phyloP scores from a whole-genome alignment of 2,888 invertebrate genomes.

The Temnothorax ravouxi region DNA sequence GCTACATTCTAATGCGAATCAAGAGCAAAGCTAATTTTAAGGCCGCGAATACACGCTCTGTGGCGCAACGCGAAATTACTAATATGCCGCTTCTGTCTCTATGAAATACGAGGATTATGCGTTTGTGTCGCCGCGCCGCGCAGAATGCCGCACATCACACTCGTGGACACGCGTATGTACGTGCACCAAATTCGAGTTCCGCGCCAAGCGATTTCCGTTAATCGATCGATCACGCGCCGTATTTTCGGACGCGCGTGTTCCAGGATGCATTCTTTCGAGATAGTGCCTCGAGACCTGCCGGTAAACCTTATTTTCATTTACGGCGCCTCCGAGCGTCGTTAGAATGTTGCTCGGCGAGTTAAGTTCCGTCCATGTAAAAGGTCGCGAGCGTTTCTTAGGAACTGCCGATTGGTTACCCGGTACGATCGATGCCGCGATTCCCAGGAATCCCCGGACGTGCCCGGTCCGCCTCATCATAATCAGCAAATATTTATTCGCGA shows the following conservation, averaged over 20 bases:
- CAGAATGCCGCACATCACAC: neutral
- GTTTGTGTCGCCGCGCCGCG: conserved; percentile 26
- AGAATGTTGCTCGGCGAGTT: conserved; percentile 27
- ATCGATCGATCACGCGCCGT: neutral
- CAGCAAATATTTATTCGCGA: conserved; percentile 77
- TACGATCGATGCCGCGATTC: conserved; percentile 67
- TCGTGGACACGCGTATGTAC: neutral
- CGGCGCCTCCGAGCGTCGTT: conserved; percentile 42
- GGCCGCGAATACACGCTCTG: conserved; percentile 49
- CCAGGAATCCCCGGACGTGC: conserved; percentile 59
- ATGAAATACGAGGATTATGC: conserved; percentile 45
- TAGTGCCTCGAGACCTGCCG: neutral
- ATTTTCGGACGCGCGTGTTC: neutral
- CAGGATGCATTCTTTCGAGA: neutral
- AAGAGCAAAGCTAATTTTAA: conserved; percentile 75
- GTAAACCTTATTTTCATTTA: conserved; percentile 41
- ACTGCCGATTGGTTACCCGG: conserved; percentile 64
- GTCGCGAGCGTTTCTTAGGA: conserved; percentile 66
- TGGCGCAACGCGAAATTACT: conserved; percentile 53
- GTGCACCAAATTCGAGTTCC: neutral
- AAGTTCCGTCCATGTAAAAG: conserved; percentile 55
- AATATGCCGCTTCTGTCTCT: conserved; percentile 42
- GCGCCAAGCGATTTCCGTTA: neutral
- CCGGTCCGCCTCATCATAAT: conserved; percentile 58
- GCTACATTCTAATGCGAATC: conserved; percentile 73